Percentiles rank a stretch among this genome's conserved stretches.
phyloP scores from a whole-genome alignment of 2,113 vertebrate genomes.

The zebrafish (Danio rerio) region DNA sequence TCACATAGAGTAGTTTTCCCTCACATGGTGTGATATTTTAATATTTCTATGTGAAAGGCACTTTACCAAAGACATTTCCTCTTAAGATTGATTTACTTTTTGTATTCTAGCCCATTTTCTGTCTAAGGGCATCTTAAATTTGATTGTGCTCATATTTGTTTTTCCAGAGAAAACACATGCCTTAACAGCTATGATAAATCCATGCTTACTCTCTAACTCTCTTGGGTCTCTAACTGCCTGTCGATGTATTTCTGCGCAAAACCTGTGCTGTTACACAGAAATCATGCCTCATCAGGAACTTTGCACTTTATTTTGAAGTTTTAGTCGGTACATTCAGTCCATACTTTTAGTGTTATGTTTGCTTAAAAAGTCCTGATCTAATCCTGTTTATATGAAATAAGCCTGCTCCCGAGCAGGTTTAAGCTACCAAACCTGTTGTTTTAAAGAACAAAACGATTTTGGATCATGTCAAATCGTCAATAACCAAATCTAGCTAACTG shows the following conservation, averaged over 20 bases:
- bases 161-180: background rate
- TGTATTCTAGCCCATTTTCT: background rate
- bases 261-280: background rate
- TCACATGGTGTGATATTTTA: background rate
- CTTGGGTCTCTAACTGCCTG: background rate
- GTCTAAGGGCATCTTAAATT: conserved; percentile 1
- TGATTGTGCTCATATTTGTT: background rate
- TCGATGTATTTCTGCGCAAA: background rate
- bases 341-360: too few relatives aligned
- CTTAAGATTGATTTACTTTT: background rate
- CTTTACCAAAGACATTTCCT: background rate
- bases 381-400: too few relatives aligned
- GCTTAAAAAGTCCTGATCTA: too few relatives aligned
- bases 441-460: too few relatives aligned
- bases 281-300: background rate
- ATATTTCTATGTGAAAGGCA: background rate
- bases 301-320: too few relatives aligned
- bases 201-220: too few relatives aligned
- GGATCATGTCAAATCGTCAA: too few relatives aligned
- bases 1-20: background rate
- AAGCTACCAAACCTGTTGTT: too few relatives aligned
- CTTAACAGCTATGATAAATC: background rate
- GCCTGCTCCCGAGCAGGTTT: too few relatives aligned
- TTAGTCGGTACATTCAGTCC: too few relatives aligned
- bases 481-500: too few relatives aligned